Conservation (phyloP, 2,888 invertebrate genomes). For the Chirona hameri region DNA sequence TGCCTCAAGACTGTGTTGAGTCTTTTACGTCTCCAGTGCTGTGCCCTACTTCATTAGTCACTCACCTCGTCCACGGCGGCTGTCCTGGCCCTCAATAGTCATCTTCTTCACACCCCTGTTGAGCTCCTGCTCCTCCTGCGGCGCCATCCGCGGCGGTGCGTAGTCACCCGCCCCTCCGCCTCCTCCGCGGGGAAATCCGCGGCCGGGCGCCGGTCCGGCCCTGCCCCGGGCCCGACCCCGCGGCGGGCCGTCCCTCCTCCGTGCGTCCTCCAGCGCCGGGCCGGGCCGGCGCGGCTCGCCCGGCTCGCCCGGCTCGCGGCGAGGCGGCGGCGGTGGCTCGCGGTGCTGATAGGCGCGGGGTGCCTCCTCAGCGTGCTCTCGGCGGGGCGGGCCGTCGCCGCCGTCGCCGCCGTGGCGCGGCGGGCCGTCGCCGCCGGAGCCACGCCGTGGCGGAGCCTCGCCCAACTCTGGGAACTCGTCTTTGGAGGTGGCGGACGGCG, state of each 20-base stretch:
- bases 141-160: not conserved
- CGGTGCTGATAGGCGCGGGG: not conserved
- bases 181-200: not conserved
- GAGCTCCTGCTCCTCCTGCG: not conserved
- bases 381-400: not conserved
- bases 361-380: not conserved
- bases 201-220: not conserved
- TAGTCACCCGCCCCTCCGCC: not conserved
- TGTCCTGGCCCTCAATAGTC: not conserved
- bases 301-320: not conserved
- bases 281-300: not conserved
- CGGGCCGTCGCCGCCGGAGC: conserved; percentile 14
- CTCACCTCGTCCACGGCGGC: not conserved
- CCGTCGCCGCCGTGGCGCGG: not conserved
- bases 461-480: conserved; percentile 25
- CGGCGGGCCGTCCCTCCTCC: not conserved
- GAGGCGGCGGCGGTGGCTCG: not conserved
- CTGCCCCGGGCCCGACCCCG: not conserved
- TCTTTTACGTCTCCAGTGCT: no score
- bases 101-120: not conserved
- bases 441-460: conserved; percentile 2
- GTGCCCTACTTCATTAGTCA: no score
- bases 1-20: no score
- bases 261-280: not conserved
- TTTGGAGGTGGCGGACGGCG: conserved; percentile 12